Conservation (phyloP, 2,797 vertebrate species). For the Gallirallus australis region DNA sequence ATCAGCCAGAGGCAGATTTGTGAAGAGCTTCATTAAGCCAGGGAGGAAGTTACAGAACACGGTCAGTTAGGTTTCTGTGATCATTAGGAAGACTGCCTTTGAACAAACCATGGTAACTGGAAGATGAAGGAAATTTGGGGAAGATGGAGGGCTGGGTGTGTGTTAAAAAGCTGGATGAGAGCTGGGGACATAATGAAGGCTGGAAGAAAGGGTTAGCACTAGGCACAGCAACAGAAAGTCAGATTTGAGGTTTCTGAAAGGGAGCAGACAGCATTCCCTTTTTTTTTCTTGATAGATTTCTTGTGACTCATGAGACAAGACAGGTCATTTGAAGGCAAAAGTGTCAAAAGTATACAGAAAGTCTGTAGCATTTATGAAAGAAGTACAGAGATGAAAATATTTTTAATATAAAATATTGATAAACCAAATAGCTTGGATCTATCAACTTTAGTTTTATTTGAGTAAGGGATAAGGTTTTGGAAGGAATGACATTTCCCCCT, state of each 20-base stretch:
- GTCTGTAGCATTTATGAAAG: background rate
- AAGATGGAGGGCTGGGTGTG: background rate
- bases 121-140: background rate
- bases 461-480: background rate
- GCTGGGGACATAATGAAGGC: background rate
- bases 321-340: background rate
- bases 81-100: background rate
- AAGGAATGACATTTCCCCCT: background rate
- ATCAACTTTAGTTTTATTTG: background rate
- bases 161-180: background rate
- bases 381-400: background rate
- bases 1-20: background rate
- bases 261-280: background rate
- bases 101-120: background rate
- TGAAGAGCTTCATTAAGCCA: background rate
- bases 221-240: background rate
- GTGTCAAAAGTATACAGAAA: background rate
- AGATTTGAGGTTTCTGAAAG: background rate
- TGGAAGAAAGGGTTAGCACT: background rate
- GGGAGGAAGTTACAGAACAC: background rate
- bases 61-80: background rate
- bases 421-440: accelerated
- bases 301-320: background rate
- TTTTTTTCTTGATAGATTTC: background rate
- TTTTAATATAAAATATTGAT: background rate